A percentile compares a stretch with the other conserved stretches of the same genome.
Evolutionary conservation across 1,140 invertebrate genomes (phyloP).

Genomic region (Drosophila eugracilis): DNA sequence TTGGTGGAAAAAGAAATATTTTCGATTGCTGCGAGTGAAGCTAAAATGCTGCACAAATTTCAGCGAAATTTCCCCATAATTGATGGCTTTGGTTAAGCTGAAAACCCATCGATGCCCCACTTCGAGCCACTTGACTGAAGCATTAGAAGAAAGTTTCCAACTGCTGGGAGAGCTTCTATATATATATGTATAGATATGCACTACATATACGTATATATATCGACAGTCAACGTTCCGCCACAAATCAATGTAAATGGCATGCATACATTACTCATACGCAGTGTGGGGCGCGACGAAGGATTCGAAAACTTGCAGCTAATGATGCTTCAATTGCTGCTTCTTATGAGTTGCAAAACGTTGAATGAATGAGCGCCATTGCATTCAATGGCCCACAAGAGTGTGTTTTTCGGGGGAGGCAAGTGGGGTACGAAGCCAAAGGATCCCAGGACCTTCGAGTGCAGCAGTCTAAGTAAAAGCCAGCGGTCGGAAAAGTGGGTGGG

Average conservation of each 20-base stretch:
- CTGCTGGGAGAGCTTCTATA: not conserved
- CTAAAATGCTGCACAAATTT: conserved; percentile 38
- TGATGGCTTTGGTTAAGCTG: conserved; percentile 54
- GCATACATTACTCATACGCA: conserved; percentile 81
- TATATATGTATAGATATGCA: not conserved
- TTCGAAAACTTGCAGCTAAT: conserved; percentile 76
- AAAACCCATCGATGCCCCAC: conserved; percentile 53
- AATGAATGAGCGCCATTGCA: conserved; percentile 79
- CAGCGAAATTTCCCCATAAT: conserved; percentile 48
- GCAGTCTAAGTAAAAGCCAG: conserved; percentile 60
- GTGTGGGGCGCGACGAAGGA: conserved; percentile 34
- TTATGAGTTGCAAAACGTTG: conserved; percentile 81
- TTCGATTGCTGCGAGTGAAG: conserved; percentile 38
- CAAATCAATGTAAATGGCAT: conserved; percentile 80
- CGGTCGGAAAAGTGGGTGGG: conserved; percentile 12
- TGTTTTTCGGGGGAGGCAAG: conserved; percentile 11
- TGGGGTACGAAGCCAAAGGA: conserved; percentile 1
- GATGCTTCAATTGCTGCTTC: conserved; percentile 81
- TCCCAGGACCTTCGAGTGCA: conserved; percentile 41
- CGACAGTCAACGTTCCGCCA: conserved; percentile 33
- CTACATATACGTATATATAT: conserved; percentile 4
- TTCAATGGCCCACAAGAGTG: conserved; percentile 58
- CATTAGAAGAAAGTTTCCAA: conserved; percentile 50
- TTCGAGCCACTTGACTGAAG: conserved; percentile 49
- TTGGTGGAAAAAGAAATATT: conserved; percentile 23